Evolutionary conservation across 1,140 invertebrate genomes (phyloP), one percentile per base, ranked within the genome.

Genomic region (Drosophila rufa): DNA sequence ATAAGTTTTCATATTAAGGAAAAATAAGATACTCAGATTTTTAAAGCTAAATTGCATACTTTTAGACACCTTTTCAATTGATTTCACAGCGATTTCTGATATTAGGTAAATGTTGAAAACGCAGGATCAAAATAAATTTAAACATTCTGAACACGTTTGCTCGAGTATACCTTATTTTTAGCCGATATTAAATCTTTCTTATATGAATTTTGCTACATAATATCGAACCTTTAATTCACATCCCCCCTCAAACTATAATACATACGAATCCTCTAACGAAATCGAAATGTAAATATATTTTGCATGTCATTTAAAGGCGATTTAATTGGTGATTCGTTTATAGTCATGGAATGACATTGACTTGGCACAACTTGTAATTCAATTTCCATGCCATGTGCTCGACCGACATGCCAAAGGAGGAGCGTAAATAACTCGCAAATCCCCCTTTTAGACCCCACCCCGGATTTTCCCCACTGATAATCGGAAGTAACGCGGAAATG

Each of bases 291-390:
- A 40, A 67, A 67, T 51, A 45, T 46, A 48, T 79, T 79, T 74
- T 65, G 45, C 58, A 62, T 82, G 79, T 58, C 80, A 74, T 67
- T 79, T 74, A 62, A 75, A 38, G 30, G 38, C 58, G 69, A 60
- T 81, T 67, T 73, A 76, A 61, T 57, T 65, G 64, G 65, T 68
- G 42, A 48, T 77, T 73, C 58, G 48, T 46, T 38, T 43, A 62
- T 17, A 33, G 56, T 55, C 50, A 48, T 66, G 56, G 42, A 75
- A 64, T 50, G 76, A n/a, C 70, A 80, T 70, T 70, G 78, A 73
- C 74, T 76, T 75, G 80, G 58, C 80, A 62, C 53, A 51, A 55
- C 70, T 71, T 46, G 69, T 87, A 71, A 86, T 86, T 87, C 66
- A 87, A 87, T 87, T 86, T 82, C 19, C 38, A 38, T 55, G 53